These are phyloP conservation scores for Cydia strobilella DNA, from an alignment of 1,140 invertebrate species.

Conservation along the genomic window DNA sequence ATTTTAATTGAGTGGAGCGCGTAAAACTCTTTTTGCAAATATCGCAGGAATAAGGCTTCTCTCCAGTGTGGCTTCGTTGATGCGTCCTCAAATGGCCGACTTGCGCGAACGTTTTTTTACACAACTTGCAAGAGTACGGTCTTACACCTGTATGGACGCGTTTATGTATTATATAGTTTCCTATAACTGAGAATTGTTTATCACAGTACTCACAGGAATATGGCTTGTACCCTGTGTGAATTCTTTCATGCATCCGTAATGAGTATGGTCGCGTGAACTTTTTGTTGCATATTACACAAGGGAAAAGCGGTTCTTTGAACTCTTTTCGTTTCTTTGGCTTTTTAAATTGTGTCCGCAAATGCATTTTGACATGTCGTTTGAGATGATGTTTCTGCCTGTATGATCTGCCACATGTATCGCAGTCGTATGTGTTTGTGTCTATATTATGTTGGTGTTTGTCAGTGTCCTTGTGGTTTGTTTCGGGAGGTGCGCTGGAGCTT, in stretches of 20 bases:
- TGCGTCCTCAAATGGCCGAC: slow-evolving; percentile 4
- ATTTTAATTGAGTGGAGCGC: not conserved
- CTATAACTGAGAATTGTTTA: not conserved
- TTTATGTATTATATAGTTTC: not conserved
- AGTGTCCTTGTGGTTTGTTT: not conserved
- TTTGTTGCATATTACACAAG: not conserved
- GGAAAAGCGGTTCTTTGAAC: not conserved
- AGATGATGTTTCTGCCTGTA: not conserved
- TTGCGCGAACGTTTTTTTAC: not conserved
- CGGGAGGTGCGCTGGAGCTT: not conserved
- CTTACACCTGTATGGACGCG: not conserved
- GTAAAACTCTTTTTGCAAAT: not conserved
- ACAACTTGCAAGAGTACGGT: not conserved
- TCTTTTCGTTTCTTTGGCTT: not conserved
- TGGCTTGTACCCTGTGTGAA: not conserved
- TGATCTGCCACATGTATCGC: not conserved
- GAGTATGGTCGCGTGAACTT: not conserved
- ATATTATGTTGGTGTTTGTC: not conserved
- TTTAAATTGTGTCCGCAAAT: not conserved
- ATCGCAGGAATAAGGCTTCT: not conserved
- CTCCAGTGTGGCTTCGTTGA: not conserved
- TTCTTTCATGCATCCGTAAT: not conserved
- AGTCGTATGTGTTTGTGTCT: not conserved
- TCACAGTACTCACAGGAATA: not conserved
- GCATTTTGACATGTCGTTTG: not conserved